Evolutionary conservation across 2,888 invertebrate genomes (phyloP), one percentile per base, ranked within the genome.

Genomic region (Phaedon cochleariae): DNA sequence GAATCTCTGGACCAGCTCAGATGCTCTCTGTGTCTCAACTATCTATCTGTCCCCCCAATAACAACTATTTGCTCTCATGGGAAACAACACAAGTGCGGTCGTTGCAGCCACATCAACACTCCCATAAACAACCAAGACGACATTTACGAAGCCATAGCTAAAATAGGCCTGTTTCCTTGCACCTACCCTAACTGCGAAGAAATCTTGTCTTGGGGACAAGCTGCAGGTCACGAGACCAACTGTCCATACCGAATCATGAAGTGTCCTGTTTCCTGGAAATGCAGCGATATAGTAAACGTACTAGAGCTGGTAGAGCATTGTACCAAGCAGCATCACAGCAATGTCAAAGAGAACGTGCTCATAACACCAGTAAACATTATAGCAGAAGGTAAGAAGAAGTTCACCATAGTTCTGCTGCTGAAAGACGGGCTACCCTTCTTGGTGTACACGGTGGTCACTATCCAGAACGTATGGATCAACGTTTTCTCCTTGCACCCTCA

Each of bases 251-350:
- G 51, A 31, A 51, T 49, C 12, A 18, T 65, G 15, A 37, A 41
- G 9, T 65, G 65, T 20, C 65, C 65, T 1, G 61, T 65, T 2
- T 61, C 61, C 1, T 65, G 65, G 65, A 61, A 12, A 6, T 65
- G 65, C 12, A 34, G 53, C 15, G 65, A 60, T 15, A 37, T 31
- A 0, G 29, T 65, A 0, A 65, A 52, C 34, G 46, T 61, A 12
- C 17, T 37, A 1, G 51, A 58, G 10, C 22, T 65, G 12, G 20
- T 49, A 12, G 5, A 48, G 6, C 65, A 65, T 21, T 65, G 60
- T 15, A 2, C 22, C 0, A 15, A 5, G 3, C 6, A 21, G 10
- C 65, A 65, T 17, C 51, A 15, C n/a, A 57, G 61, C 34, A 65
- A 65, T 10, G 65, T 65, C 2, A 31, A 21, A 10, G 15, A 61